Conservation (phyloP, 2,113 vertebrate genomes). For the Psephotus haematonotus region DNA sequence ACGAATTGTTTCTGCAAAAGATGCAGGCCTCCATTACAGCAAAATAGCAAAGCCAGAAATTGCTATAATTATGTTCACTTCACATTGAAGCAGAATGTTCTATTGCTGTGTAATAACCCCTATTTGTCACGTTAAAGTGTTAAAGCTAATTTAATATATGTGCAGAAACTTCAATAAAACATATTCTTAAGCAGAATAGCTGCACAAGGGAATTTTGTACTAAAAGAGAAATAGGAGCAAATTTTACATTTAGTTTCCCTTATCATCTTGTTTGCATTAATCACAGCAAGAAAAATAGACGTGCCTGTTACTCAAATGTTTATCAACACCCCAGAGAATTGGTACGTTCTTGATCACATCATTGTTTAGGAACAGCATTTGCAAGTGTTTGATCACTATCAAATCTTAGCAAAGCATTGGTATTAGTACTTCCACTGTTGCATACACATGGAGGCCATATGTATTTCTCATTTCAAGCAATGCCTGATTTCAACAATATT, state of each 20-base stretch:
- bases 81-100: conserved; percentile 37
- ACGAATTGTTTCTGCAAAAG: not conserved
- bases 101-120: conserved; percentile 48
- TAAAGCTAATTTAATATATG: conserved; percentile 55
- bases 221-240: conserved; percentile 12
- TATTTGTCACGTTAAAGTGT: conserved; percentile 62
- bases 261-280: conserved; percentile 37
- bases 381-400: conserved; percentile 21
- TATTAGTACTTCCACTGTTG: conserved; percentile 22
- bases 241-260: not conserved
- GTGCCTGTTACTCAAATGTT: conserved; percentile 33
- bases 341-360: conserved; percentile 29
- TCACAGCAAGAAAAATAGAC: conserved; percentile 23
- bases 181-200: not conserved
- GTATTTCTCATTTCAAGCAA: not conserved
- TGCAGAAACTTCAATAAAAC: not conserved
- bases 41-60: conserved; percentile 55
- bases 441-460: conserved; percentile 42
- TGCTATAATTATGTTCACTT: conserved; percentile 60
- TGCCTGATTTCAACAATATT: not conserved
- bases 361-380: conserved; percentile 57
- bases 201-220: not conserved
- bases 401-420: not conserved
- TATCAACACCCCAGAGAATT: not conserved
- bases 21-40: not conserved